Evolutionary conservation across 2,797 vertebrate species (phyloP).

Genomic region (Sciaenops ocellatus): DNA sequence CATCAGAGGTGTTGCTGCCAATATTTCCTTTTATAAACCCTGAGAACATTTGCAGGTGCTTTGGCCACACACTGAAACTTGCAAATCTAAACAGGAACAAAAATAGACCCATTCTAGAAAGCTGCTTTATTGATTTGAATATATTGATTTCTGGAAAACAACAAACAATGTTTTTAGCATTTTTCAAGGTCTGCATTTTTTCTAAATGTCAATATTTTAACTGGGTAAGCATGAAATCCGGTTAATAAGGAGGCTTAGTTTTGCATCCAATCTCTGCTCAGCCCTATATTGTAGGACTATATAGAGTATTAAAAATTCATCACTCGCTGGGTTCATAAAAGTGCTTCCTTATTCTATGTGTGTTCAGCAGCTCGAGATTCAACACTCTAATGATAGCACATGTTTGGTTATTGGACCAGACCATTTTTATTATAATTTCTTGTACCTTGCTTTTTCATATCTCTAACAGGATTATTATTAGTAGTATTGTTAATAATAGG

Average conservation of each 20-base stretch:
- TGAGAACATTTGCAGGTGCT: neutral
- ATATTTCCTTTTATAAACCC: neutral
- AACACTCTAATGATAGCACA: neutral
- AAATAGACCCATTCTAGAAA: neutral
- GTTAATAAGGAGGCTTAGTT: neutral
- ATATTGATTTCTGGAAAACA: neutral
- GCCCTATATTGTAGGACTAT: neutral
- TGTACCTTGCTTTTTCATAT: neutral
- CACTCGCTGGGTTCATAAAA: neutral
- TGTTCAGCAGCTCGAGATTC: neutral
- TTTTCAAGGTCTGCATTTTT: neutral
- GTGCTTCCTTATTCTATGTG: neutral
- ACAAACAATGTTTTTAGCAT: neutral
- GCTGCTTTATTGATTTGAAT: conserved; percentile 7
- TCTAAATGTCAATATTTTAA: neutral
- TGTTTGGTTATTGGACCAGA: neutral
- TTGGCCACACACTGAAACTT: neutral
- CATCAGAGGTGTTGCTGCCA: neutral
- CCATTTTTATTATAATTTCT: neutral
- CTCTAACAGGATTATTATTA: neutral
- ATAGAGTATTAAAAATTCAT: conserved; percentile 27
- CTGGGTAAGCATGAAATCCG: neutral
- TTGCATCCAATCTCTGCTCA: neutral
- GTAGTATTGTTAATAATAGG: too few species aligned
- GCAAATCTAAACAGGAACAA: neutral